Evolutionary conservation across 2,113 vertebrate genomes (phyloP).

Genomic region (Cephalopterus ornatus): DNA sequence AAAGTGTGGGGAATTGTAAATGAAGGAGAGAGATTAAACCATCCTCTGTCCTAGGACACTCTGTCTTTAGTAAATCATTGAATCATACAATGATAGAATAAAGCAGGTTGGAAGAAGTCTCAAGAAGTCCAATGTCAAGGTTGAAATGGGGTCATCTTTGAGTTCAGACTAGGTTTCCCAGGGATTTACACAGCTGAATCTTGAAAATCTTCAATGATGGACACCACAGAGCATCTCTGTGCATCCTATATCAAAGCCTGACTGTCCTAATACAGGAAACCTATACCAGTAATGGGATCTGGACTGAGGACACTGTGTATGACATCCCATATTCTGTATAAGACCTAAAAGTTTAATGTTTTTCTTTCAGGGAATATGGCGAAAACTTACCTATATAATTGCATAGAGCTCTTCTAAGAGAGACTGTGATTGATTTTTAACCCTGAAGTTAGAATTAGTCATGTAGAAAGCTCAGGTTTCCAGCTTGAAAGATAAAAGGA

Average conservation of each 20-base stretch:
- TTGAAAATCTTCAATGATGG: neutral
- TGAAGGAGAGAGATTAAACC: neutral
- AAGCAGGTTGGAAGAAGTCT: neutral
- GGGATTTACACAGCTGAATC: neutral
- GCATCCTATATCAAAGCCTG: neutral
- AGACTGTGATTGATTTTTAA: neutral
- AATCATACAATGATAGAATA: neutral
- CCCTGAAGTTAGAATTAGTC: neutral
- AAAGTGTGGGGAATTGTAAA: slow-evolving; percentile 7
- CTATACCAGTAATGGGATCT: neutral
- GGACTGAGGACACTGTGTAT: neutral
- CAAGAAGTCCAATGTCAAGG: neutral
- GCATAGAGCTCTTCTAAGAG: neutral
- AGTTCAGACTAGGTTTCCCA: neutral
- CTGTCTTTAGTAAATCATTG: neutral
- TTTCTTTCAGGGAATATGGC: neutral
- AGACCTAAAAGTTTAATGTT: neutral
- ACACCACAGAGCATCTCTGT: neutral
- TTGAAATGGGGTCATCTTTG: neutral
- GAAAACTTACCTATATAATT: neutral
- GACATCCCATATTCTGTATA: neutral
- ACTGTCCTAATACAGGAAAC: neutral
- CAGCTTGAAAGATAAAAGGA: neutral
- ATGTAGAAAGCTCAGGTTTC: neutral
- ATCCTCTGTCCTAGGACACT: neutral